A percentile compares a stretch with the other conserved stretches of the same genome.
phyloP scores from a whole-genome alignment of 2,888 invertebrate species.

The Brachyptera risi region DNA sequence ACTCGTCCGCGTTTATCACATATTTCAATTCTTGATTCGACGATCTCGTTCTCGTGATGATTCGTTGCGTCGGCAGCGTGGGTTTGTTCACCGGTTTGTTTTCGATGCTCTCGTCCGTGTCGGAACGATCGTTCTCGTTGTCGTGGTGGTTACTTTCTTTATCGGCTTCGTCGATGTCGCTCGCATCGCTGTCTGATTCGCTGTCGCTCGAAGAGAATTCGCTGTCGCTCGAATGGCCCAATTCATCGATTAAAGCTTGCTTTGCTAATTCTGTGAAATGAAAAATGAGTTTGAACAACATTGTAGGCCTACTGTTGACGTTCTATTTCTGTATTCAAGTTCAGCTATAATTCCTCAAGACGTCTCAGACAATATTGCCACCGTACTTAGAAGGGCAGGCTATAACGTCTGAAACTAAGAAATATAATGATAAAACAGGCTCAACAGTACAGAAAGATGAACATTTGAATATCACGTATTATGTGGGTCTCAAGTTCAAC shows the following conservation, averaged over 20 bases:
- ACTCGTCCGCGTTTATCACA: conserved; percentile 34
- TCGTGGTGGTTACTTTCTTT: conserved; percentile 35
- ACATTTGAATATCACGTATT: no score
- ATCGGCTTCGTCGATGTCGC: conserved; percentile 30
- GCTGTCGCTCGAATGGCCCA: conserved; percentile 37
- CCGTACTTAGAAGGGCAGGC: no score
- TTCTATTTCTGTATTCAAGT: not conserved
- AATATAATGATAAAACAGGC: no score
- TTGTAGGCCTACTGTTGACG: not conserved
- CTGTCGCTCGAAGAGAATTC: conserved; percentile 38
- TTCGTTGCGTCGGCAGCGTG: not conserved
- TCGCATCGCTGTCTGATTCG: conserved; percentile 25
- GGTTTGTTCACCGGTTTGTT: not conserved
- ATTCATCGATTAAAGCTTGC: conserved; percentile 26
- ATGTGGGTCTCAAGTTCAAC: no score
- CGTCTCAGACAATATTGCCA: no score
- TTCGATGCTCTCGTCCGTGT: conserved; percentile 31
- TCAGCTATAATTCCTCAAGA: no score
- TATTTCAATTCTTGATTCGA: conserved; percentile 15
- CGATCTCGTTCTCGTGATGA: not conserved
- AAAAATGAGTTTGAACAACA: not conserved
- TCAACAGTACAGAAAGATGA: no score
- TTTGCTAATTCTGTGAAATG: conserved; percentile 27
- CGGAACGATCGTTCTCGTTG: conserved; percentile 39
- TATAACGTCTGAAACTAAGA: no score